Base-by-base conservation (phyloP, 2,888 invertebrate species). In the Fragum sueziense region DNA sequence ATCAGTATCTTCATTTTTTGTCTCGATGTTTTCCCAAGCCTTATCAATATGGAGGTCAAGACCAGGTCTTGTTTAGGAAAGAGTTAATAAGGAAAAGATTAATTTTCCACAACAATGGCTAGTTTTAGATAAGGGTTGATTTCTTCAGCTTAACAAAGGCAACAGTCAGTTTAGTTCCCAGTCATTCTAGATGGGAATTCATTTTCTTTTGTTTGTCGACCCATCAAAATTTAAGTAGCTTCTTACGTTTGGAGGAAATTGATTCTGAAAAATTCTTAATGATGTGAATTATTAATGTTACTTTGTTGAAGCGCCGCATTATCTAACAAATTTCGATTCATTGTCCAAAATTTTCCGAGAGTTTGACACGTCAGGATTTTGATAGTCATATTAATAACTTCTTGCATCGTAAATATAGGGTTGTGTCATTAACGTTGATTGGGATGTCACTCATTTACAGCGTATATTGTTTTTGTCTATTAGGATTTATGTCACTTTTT, bases 91-190 rank as follows among this genome's bases (percentile, higher is more conserved):
- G n/a, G n/a, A n/a, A n/a, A n/a, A n/a, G n/a, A n/a, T n/a, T n/a
- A n/a, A n/a, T n/a, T n/a, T n/a, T n/a, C n/a, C n/a, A n/a, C n/a
- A n/a, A n/a, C n/a, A n/a, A n/a, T n/a, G n/a, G n/a, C n/a, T n/a
- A n/a, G n/a, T n/a, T n/a, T n/a, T n/a, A n/a, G n/a, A n/a, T n/a
- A n/a, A n/a, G 34, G 70, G 75, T 69, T 70, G 65, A 70, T 78
- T 78, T 74, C 75, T 47, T 34, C 57, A 70, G 57, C 65, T 59
- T 72, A 78, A 70, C 70, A 74, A 78, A 75, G 78, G 78, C 65
- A 70, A 75, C 78, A 78, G 57, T 33, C 41, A 59, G 70, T 73
- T 70, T 73, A 70, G 73, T 78, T 78, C 69, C 59, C 68, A 59
- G 27, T 41, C 71, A 34, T 41, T 57, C 25, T 34, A 57, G 37